Evolutionary conservation across 1,140 invertebrate species (phyloP).

Genomic region (Pseudoatta argentina): DNA sequence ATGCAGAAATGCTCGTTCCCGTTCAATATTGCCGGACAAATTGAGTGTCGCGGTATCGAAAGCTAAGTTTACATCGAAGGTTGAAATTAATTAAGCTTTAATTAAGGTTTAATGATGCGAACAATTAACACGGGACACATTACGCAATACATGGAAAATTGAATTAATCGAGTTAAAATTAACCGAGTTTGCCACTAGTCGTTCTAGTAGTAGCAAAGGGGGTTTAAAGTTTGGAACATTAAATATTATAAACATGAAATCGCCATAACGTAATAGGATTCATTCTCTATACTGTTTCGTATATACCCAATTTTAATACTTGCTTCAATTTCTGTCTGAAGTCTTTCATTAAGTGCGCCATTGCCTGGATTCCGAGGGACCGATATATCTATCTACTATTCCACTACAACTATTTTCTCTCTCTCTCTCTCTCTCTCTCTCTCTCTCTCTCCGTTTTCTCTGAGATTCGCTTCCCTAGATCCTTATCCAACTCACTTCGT

Average conservation of each 20-base stretch:
- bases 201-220: neutral
- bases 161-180: conserved; percentile 25
- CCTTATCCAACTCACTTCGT: conserved; percentile 65
- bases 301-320: conserved; percentile 33
- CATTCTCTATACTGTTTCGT: neutral
- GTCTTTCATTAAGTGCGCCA: conserved; percentile 52
- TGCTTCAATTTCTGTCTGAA: conserved; percentile 30
- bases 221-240: neutral
- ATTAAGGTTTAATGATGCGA: conserved; percentile 22
- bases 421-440: neutral
- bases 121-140: neutral
- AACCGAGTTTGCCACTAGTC: neutral
- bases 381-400: conserved; percentile 26
- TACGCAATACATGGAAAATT: neutral
- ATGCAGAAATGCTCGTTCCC: neutral
- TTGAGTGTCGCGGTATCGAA: conserved; percentile 14
- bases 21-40: conserved; percentile 8
- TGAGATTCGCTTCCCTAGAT: conserved; percentile 55
- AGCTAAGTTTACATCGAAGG: neutral
- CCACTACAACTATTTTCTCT: neutral
- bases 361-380: neutral
- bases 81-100: conserved; percentile 11
- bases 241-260: neutral
- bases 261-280: neutral
- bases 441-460: conserved; percentile 5